phyloP scores from a whole-genome alignment of 2,797 vertebrate genomes.

The Hippoglossus hippoglossus region DNA sequence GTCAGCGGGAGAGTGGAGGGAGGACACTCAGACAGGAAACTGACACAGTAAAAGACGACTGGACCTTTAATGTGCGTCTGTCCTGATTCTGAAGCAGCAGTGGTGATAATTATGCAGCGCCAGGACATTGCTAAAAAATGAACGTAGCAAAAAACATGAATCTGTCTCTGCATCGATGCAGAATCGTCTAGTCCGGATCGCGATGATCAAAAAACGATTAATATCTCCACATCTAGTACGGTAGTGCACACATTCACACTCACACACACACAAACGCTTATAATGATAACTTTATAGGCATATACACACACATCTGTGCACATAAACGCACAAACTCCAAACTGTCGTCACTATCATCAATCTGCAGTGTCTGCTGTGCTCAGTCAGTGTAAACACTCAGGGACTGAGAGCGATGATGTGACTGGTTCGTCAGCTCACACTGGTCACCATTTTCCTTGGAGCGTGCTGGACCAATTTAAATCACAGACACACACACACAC shows the following conservation, averaged over 20 bases:
- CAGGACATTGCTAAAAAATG: too few species aligned
- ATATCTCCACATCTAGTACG: too few species aligned
- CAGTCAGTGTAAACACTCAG: constrained; percentile 44
- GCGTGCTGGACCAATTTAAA: constrained; percentile 45
- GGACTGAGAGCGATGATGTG: constrained; percentile 39
- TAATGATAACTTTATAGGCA: constrained; percentile 10
- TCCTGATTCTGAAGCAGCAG: too few species aligned
- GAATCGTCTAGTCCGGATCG: too few species aligned
- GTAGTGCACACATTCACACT: constrained; percentile 11
- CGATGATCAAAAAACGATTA: too few species aligned
- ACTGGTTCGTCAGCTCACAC: constrained; percentile 36
- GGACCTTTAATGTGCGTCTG: too few species aligned
- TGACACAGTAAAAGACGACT: too few species aligned
- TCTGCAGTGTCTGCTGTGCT: constrained; percentile 43
- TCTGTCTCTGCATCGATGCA: too few species aligned
- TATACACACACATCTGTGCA: neutral
- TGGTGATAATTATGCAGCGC: too few species aligned
- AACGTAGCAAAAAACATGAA: too few species aligned
- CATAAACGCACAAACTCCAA: constrained; percentile 1
- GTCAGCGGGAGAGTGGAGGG: too few species aligned
- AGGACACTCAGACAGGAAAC: too few species aligned
- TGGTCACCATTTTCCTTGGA: constrained; percentile 47
- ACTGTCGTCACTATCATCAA: constrained; percentile 41
- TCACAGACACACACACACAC: constrained; percentile 11
- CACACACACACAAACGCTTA: constrained; percentile 15